Evolutionary conservation across 1,140 invertebrate genomes (phyloP).

Genomic region (Drosophila pseudoobscura): DNA sequence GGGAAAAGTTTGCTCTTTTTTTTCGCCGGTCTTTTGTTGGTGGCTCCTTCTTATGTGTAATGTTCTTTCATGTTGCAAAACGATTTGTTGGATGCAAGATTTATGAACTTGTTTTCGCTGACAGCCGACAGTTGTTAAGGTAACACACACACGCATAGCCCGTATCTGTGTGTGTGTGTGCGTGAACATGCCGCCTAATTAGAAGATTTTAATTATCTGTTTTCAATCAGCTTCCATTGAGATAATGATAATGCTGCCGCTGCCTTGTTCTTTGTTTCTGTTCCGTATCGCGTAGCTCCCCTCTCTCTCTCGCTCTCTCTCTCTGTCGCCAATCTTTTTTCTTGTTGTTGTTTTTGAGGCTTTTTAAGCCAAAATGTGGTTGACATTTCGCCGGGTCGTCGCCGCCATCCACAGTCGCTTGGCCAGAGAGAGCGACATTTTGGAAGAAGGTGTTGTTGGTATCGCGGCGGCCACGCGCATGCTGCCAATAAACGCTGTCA

Average conservation of each 20-base stretch:
- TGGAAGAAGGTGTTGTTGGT: constrained; percentile 60
- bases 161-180: constrained; percentile 52
- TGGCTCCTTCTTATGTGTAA: constrained; percentile 58
- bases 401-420: too few relatives aligned
- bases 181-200: constrained; percentile 79
- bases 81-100: constrained; percentile 82
- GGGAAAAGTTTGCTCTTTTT: constrained; percentile 54
- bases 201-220: constrained; percentile 82
- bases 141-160: constrained; percentile 51
- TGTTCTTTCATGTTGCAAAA: constrained; percentile 80
- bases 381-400: constrained; percentile 53
- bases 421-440: neutral
- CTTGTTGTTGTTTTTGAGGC: constrained; percentile 12
- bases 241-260: constrained; percentile 69
- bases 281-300: neutral
- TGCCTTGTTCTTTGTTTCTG: too few relatives aligned
- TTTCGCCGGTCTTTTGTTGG: constrained; percentile 28
- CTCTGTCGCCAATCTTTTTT: constrained; percentile 2
- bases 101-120: constrained; percentile 82
- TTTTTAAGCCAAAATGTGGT: constrained; percentile 68
- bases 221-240: constrained; percentile 78
- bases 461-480: constrained; percentile 71
- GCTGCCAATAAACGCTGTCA: constrained; percentile 80
- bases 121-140: constrained; percentile 81
- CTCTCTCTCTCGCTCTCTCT: constrained; percentile 8